Evolutionary conservation across 2,888 invertebrate genomes (phyloP), one percentile per base, ranked within the genome.

Genomic region (Proisotoma minuta): DNA sequence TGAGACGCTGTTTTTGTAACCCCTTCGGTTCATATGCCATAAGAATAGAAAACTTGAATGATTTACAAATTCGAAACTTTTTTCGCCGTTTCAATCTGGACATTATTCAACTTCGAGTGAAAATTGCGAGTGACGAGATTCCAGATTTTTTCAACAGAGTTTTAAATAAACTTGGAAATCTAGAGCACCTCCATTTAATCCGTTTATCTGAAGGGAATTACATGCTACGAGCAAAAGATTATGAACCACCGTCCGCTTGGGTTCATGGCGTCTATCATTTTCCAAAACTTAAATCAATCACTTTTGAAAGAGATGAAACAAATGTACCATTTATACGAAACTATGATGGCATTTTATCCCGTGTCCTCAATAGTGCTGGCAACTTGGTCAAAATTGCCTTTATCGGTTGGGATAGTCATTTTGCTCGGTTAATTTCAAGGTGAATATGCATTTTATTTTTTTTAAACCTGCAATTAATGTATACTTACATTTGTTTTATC

Each of bases 21-120:
- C 69, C 69, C 20, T 58, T 64, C 18, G 23, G 52, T 18, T 61
- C 61, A 1, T 69, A 64, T 39, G 69, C 69, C 0, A 64, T 69
- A 5, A 34, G 66, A 18, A 63, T 69, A 12, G 60, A 62, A 28
- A 12, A 57, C 3, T 34, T 63, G 15, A 26, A 4, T 1, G 62
- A 66, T 15, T 24, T 29, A 2, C 2, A 27, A 15, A n/a, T 50
- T 2, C 3, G 10, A 3, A 34, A 29, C 12, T 69, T 66, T 58
- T 28, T 69, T 1, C 26, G 40, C 1, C 24, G 53, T 18, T 60
- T 69, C 29, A 43, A 27, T 8, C 18, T 43, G 2, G 61, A 64
- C 22, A 59, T 66, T 27, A 20, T 56, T 28, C 28, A 27, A 15
- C 60, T 69, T 15, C 59, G 69, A 1, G 62, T 69, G 23, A 57